Evolutionary conservation across 2,797 vertebrate genomes (phyloP).

Genomic region (Propithecus deckenii): DNA sequence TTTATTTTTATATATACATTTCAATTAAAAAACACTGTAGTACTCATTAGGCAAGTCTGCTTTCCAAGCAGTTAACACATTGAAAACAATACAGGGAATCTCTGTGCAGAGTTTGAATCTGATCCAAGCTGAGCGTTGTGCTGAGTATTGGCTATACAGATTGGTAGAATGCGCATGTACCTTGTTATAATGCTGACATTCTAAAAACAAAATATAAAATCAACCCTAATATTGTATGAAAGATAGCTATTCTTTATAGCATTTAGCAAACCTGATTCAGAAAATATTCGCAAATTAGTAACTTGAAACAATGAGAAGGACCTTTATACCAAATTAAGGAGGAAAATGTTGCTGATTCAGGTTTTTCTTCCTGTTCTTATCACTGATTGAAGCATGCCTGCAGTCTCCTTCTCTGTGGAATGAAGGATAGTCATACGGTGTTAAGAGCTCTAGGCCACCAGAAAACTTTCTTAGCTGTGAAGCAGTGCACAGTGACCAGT

Average conservation of each 20-base stretch:
- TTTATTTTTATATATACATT: conserved; percentile 75
- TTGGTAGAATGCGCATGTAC: conserved; percentile 88
- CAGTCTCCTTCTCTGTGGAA: conserved; percentile 72
- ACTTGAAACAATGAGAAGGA: conserved; percentile 84
- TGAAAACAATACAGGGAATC: conserved; percentile 49
- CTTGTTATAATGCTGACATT: conserved; percentile 79
- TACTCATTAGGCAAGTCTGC: conserved; percentile 54
- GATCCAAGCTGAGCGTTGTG: conserved; percentile 11
- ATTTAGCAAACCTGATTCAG: conserved; percentile 85
- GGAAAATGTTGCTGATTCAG: conserved; percentile 85
- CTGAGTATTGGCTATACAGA: conserved; percentile 7
- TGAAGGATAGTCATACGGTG: conserved; percentile 76
- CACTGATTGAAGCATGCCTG: conserved; percentile 81
- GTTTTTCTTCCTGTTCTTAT: conserved; percentile 76
- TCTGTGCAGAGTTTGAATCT: conserved; percentile 45
- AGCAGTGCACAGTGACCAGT: conserved; percentile 68
- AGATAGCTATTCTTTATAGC: conserved; percentile 88
- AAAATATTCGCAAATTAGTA: conserved; percentile 79
- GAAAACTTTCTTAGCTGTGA: conserved; percentile 67
- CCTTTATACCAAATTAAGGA: conserved; percentile 86
- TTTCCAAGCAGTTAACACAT: conserved; percentile 74
- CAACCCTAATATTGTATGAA: conserved; percentile 81
- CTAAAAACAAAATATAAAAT: conserved; percentile 65
- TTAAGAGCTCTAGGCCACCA: conserved; percentile 62
- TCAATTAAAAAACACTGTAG: conserved; percentile 63